Percentiles rank a stretch among this genome's conserved stretches.
phyloP scores from a whole-genome alignment of 1,140 invertebrate genomes.

The Trichonephila clavipes region DNA sequence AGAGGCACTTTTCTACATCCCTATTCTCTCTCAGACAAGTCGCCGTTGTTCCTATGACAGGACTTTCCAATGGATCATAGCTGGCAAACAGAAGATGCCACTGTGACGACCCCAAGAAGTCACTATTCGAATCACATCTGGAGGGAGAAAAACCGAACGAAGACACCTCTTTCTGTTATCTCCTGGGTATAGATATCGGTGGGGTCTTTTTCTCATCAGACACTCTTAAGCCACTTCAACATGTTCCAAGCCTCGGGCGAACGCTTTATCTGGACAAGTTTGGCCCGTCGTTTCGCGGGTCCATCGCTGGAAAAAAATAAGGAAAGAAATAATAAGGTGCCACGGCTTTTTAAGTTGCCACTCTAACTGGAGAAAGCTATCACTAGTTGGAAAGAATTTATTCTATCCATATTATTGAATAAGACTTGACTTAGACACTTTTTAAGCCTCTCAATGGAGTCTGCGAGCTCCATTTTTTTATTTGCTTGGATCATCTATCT shows the following conservation, averaged over 20 bases:
- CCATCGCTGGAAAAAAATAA: neutral
- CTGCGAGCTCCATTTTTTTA: no score
- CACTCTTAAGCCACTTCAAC: conserved; percentile 52
- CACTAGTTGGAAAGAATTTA: conserved; percentile 1
- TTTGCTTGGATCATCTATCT: no score
- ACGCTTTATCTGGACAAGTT: conserved; percentile 53
- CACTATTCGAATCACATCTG: neutral
- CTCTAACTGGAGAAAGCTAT: neutral
- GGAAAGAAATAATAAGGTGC: conserved; percentile 14
- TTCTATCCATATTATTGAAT: neutral
- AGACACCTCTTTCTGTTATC: conserved; percentile 57
- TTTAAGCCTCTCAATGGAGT: no score
- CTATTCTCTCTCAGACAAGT: no score
- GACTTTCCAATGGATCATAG: neutral
- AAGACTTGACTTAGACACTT: conserved; percentile 19
- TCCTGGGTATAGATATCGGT: conserved; percentile 41
- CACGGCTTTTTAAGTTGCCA: conserved; percentile 27
- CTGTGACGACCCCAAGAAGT: neutral
- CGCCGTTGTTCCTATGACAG: no score
- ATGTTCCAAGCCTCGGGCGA: conserved; percentile 14
- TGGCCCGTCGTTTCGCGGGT: conserved; percentile 1
- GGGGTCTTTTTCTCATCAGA: conserved; percentile 51
- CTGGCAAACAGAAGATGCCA: conserved; percentile 6
- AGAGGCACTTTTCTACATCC: no score
- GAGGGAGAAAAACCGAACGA: conserved; percentile 1